Conservation (phyloP, 2,888 invertebrate species). For the Mechanitis mazaeus region DNA sequence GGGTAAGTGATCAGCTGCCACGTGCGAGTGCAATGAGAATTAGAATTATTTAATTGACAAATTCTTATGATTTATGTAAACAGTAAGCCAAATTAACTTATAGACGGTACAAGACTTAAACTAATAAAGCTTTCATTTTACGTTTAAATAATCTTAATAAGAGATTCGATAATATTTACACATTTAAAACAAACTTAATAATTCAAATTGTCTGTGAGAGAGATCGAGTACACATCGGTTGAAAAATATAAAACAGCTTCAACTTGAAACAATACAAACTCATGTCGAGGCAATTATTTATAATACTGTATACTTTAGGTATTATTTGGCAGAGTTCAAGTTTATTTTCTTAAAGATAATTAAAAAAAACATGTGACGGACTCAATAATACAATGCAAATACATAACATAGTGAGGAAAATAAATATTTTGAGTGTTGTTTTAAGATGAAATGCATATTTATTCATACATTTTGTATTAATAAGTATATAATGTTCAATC, state of each 20-base stretch:
- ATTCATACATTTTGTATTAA: no score
- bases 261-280: no score
- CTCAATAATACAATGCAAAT: no score
- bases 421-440: no score
- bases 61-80: slow-evolving; percentile 10
- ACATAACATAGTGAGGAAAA: no score
- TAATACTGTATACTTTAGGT: slow-evolving; percentile 43
- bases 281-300: slow-evolving; percentile 12
- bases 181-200: slow-evolving; percentile 31
- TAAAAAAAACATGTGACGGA: no score
- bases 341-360: no score
- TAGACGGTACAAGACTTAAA: slow-evolving; percentile 37
- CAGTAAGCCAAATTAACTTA: slow-evolving; percentile 21
- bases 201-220: slow-evolving; percentile 9
- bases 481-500: no score
- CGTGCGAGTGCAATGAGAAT: neutral
- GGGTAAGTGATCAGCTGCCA: neutral
- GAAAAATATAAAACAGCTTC: neutral
- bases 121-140: slow-evolving; percentile 71
- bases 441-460: no score
- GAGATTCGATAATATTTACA: slow-evolving; percentile 43
- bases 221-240: slow-evolving; percentile 15
- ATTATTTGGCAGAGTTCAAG: slow-evolving; percentile 52
- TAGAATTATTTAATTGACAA: slow-evolving; percentile 12
- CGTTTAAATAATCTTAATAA: slow-evolving; percentile 46